A percentile compares a stretch with the other conserved stretches of the same genome.
Evolutionary conservation across 2,797 vertebrate genomes (phyloP).

Genomic region (Mycteria americana): DNA sequence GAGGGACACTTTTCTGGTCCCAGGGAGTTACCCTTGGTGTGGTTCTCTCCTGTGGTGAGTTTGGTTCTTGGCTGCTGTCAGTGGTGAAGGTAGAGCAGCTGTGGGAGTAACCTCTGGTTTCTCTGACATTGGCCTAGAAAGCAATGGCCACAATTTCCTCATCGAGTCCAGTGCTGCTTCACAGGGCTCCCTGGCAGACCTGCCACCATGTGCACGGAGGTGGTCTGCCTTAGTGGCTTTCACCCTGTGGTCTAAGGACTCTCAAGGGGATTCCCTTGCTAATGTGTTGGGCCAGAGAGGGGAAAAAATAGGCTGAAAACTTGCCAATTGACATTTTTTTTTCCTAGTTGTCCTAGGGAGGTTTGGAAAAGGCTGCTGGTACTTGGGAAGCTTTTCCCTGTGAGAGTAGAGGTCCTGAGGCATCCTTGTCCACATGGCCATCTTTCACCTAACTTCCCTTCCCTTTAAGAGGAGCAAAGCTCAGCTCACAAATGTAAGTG

Average conservation of each 20-base stretch:
- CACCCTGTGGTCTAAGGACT: background rate
- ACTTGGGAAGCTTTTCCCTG: background rate
- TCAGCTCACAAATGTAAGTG: background rate
- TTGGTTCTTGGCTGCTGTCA: background rate
- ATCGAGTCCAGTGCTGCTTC: background rate
- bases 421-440: background rate
- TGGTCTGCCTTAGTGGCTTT: background rate
- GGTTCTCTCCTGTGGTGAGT: background rate
- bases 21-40: background rate
- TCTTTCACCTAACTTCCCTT: background rate
- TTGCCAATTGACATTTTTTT: fast-evolving
- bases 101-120: background rate
- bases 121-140: background rate
- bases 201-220: fast-evolving
- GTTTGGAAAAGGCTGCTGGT: background rate
- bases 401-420: background rate
- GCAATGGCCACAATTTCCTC: fast-evolving
- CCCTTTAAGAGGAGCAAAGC: background rate
- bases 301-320: background rate
- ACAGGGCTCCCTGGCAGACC: background rate
- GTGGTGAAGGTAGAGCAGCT: background rate
- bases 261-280: background rate
- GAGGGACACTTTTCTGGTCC: background rate
- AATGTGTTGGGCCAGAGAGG: background rate
- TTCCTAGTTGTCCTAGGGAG: background rate